phyloP scores from a whole-genome alignment of 2,888 invertebrate genomes.

The Lepidocyrtoides sp. region DNA sequence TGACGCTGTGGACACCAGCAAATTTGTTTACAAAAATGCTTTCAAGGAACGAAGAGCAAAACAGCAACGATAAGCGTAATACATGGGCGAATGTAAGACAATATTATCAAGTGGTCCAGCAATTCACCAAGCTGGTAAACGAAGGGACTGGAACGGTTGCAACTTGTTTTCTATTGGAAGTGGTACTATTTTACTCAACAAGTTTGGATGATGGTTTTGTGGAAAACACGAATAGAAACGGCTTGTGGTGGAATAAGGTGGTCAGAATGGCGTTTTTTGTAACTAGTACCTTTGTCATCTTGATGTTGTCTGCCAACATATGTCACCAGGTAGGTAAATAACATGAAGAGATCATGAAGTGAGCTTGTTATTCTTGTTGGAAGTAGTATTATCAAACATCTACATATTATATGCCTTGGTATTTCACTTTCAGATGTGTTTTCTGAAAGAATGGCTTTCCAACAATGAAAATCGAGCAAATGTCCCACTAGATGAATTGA shows the following conservation, averaged over 20 bases:
- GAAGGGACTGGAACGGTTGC: neutral
- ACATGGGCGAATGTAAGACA: neutral
- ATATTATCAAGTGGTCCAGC: neutral
- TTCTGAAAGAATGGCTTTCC: neutral
- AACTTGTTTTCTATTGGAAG: neutral
- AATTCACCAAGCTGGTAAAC: neutral
- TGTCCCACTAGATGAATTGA: neutral
- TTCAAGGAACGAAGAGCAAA: neutral
- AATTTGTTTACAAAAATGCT: neutral
- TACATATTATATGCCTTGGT: neutral
- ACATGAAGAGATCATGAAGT: neutral
- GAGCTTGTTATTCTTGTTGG: neutral
- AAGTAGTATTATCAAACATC: too few relatives aligned
- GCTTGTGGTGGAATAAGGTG: neutral
- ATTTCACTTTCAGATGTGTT: neutral
- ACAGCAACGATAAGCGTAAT: neutral
- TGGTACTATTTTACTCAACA: neutral
- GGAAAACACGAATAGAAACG: neutral
- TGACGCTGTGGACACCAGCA: conserved; percentile 9
- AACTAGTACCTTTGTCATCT: neutral
- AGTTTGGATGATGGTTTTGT: neutral
- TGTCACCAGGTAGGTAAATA: neutral
- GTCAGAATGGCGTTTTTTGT: neutral
- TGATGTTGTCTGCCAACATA: neutral
- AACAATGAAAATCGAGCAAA: neutral